Evolutionary conservation across 2,797 vertebrate species (phyloP).

Genomic region (Cuniculus paca): DNA sequence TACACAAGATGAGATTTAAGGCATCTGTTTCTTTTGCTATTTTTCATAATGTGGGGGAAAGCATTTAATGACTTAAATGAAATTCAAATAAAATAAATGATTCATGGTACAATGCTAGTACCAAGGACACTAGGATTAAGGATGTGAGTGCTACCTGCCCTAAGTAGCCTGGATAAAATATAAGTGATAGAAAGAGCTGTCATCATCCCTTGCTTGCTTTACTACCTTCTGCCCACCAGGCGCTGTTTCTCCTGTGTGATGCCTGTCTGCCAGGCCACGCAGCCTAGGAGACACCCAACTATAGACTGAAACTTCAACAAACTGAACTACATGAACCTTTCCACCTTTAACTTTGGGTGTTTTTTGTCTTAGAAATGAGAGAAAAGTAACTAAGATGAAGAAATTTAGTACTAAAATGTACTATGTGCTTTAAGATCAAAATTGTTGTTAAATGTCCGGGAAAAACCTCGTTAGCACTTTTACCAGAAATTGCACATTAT

Average conservation of each 20-base stretch:
- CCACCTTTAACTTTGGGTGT: not conserved
- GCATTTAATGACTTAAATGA: not conserved
- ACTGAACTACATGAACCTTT: not conserved
- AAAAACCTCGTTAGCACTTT: not conserved
- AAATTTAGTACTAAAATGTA: not conserved
- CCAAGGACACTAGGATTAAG: not conserved
- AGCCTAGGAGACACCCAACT: not conserved
- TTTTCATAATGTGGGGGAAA: not conserved
- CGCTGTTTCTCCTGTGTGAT: not conserved
- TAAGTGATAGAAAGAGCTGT: not conserved
- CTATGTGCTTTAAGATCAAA: conserved; percentile 11
- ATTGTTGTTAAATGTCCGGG: not conserved
- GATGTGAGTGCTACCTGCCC: not conserved
- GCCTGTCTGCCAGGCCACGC: no score
- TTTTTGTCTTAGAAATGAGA: not conserved
- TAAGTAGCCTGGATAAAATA: not conserved
- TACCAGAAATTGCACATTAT: not conserved
- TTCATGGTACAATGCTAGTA: not conserved
- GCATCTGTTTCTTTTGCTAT: not conserved
- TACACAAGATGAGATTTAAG: not conserved
- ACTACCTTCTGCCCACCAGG: not conserved
- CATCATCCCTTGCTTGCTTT: not conserved
- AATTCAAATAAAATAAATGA: not conserved
- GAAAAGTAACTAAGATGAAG: not conserved
- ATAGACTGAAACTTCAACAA: not conserved